A percentile compares a stretch with the other conserved stretches of the same genome.
phyloP scores from a whole-genome alignment of 2,113 vertebrate species.

The Silurus asotus region DNA sequence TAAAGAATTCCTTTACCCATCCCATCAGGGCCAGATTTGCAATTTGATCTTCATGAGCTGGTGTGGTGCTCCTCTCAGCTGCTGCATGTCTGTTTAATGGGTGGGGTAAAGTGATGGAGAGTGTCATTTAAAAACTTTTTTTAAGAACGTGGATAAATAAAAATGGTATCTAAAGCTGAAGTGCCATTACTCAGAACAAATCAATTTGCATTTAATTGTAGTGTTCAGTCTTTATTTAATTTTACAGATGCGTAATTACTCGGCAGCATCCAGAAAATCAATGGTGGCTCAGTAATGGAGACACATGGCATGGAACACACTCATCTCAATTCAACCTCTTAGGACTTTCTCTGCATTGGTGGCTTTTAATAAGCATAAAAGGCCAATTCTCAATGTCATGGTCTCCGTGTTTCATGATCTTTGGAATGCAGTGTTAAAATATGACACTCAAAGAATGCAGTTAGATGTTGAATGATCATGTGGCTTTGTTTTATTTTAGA shows the following conservation, averaged over 20 bases:
- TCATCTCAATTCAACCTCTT: neutral
- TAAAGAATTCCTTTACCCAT: conserved; percentile 15
- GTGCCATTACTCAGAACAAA: neutral
- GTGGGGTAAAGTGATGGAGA: neutral
- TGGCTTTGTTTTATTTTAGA: conserved; percentile 13
- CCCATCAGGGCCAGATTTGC: neutral
- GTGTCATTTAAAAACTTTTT: neutral
- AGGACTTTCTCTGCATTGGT: conserved; percentile 8
- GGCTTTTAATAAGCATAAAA: neutral
- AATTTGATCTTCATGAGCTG: conserved; percentile 22
- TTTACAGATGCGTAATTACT: conserved; percentile 32
- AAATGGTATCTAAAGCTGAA: neutral
- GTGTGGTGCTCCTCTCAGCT: neutral
- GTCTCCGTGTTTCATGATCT: neutral
- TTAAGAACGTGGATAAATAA: neutral
- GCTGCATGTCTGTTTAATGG: conserved; percentile 7
- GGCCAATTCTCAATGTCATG: neutral
- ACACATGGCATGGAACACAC: conserved; percentile 42
- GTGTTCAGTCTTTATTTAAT: neutral
- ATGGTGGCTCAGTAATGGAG: conserved; percentile 35
- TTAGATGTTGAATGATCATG: conserved; percentile 8
- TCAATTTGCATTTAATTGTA: neutral
- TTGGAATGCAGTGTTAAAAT: conserved; percentile 28
- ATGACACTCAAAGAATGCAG: no score
- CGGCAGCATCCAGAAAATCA: conserved; percentile 44